A percentile compares a stretch with the other conserved stretches of the same genome.
These are phyloP conservation scores for Agrochola circellaris DNA, from an alignment of 2,888 invertebrate genomes.

Conservation along the genomic window DNA sequence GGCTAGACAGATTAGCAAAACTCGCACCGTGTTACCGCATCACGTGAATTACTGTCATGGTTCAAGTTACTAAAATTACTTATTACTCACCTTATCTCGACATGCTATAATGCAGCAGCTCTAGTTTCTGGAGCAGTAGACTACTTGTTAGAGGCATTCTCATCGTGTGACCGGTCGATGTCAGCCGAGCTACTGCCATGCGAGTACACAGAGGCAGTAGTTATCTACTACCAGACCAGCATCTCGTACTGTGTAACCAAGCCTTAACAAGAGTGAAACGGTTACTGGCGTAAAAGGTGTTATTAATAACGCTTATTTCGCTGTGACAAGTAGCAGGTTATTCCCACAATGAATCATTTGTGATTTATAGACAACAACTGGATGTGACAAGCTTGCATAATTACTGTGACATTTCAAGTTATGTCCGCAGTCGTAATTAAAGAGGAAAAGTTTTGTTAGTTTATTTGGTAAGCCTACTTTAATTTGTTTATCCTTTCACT, in stretches of 20 bases:
- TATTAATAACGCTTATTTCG: slow-evolving; percentile 59
- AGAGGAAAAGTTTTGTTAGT: slow-evolving; percentile 43
- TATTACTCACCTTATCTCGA: neutral
- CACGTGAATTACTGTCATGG: no score
- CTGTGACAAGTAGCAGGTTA: slow-evolving; percentile 48
- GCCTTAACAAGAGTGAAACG: slow-evolving; percentile 55
- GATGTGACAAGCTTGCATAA: slow-evolving; percentile 64
- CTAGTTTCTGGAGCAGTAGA: neutral
- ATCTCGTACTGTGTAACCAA: neutral
- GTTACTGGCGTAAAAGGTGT: slow-evolving; percentile 56
- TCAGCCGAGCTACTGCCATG: neutral
- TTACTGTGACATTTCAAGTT: slow-evolving; percentile 52
- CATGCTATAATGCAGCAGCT: neutral
- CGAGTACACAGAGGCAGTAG: neutral
- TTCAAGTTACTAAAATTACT: no score
- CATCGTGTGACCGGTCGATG: neutral
- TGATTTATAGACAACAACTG: slow-evolving; percentile 66
- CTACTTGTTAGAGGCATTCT: neutral
- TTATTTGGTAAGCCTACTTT: slow-evolving; percentile 15
- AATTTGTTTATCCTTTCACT: slow-evolving; percentile 24
- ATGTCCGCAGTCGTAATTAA: slow-evolving; percentile 39
- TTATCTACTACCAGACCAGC: neutral
- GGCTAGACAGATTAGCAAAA: no score
- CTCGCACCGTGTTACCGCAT: no score
- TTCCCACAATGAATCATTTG: slow-evolving; percentile 69